These are phyloP conservation scores for Spatulosminthurus flaviceps DNA, from an alignment of 2,888 invertebrate species.

Conservation along the genomic window DNA sequence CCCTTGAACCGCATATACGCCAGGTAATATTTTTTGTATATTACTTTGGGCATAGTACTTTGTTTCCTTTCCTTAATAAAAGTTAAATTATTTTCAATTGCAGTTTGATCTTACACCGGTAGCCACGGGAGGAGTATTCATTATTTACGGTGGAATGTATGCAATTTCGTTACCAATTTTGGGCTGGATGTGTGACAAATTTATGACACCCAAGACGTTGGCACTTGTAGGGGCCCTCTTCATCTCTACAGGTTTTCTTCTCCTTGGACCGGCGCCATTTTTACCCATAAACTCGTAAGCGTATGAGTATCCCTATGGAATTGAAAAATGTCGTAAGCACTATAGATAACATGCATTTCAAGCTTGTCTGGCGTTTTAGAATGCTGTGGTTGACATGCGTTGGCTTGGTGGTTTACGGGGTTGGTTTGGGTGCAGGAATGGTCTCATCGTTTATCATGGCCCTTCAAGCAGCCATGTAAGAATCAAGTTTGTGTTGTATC, in stretches of 20 bases:
- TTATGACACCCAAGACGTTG: conserved; percentile 74
- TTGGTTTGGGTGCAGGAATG: conserved; percentile 84
- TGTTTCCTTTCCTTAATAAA: too few relatives aligned
- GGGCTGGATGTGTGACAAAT: conserved; percentile 83
- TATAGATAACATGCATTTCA: too few relatives aligned
- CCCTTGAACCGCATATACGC: not conserved
- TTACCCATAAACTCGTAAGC: conserved; percentile 73
- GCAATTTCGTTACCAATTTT: conserved; percentile 81
- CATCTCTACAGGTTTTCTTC: conserved; percentile 75
- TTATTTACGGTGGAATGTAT: conserved; percentile 83
- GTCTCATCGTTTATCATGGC: conserved; percentile 89
- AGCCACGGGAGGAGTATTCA: conserved; percentile 80
- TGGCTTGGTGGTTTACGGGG: conserved; percentile 80
- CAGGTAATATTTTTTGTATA: not conserved
- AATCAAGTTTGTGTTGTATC: conserved; percentile 58
- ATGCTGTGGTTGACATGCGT: conserved; percentile 75
- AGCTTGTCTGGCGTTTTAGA: conserved; percentile 70
- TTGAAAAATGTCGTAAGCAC: too few relatives aligned
- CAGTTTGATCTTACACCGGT: conserved; percentile 70
- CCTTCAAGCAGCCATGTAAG: conserved; percentile 81
- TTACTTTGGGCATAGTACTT: not conserved
- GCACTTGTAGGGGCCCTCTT: conserved; percentile 75
- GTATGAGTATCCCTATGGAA: not conserved
- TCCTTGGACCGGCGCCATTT: conserved; percentile 85
- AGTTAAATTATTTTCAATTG: too few relatives aligned